phyloP scores from a whole-genome alignment of 2,113 vertebrate species.

The Sardina pilchardus region DNA sequence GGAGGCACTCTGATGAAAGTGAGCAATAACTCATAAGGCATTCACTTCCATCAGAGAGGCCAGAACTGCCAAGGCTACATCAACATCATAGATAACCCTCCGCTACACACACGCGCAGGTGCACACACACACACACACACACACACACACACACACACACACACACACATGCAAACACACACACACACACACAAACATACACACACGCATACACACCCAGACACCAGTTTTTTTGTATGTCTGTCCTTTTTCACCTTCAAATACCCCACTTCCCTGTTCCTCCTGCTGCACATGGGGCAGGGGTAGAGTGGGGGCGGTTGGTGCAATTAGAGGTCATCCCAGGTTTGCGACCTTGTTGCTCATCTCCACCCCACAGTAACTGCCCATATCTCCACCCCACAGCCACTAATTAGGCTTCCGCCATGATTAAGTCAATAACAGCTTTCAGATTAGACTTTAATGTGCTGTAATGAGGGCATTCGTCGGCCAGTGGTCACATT shows the following conservation, averaged over 20 bases:
- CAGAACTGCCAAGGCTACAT: conserved; percentile 44
- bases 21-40: background rate
- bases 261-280: conserved; percentile 31
- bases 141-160: background rate
- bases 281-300: background rate
- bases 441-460: conserved; percentile 71
- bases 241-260: conserved; percentile 17
- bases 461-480: conserved; percentile 68
- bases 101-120: background rate
- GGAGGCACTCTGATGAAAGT: background rate
- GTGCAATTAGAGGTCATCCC: conserved; percentile 42
- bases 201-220: conserved; percentile 21
- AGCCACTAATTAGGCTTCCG: conserved; percentile 64
- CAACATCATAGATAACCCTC: conserved; percentile 27
- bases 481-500: conserved; percentile 52
- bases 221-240: conserved; percentile 40
- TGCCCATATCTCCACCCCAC: conserved; percentile 47
- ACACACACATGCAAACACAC: background rate
- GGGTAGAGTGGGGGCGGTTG: background rate
- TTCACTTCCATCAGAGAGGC: background rate
- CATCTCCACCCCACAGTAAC: conserved; percentile 42
- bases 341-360: conserved; percentile 26
- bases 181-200: background rate
- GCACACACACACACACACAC: background rate
- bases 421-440: conserved; percentile 70